A percentile compares a stretch with the other conserved stretches of the same genome.
phyloP scores from a whole-genome alignment of 2,113 vertebrate species.

The Plotosus lineatus region DNA sequence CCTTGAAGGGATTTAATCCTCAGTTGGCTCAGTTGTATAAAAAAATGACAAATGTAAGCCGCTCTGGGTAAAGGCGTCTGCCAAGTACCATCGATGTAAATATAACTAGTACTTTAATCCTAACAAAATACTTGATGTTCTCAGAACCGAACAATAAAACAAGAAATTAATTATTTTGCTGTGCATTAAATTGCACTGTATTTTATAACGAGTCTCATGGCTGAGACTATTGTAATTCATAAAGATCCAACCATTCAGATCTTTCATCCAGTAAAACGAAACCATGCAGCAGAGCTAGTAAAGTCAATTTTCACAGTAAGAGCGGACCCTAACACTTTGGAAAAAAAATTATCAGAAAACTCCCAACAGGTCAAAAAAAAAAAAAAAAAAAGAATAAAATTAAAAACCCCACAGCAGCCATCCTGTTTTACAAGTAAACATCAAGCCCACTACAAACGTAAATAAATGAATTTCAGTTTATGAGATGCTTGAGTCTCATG shows the following conservation, averaged over 20 bases:
- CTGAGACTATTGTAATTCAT: neutral
- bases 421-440: conserved; percentile 17
- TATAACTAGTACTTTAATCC: too few species aligned
- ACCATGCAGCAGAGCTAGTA: neutral
- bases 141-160: too few species aligned
- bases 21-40: too few species aligned
- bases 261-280: neutral
- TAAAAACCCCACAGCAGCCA: neutral
- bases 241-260: neutral
- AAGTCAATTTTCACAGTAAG: neutral
- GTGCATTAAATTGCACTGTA: too few species aligned
- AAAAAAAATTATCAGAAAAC: neutral
- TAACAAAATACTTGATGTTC: too few species aligned
- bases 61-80: too few species aligned
- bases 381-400: too few species aligned
- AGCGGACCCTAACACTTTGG: neutral
- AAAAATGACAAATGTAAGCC: too few species aligned
- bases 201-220: neutral
- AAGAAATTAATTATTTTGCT: too few species aligned
- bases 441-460: neutral
- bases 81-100: too few species aligned
- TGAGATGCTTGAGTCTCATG: conserved; percentile 15
- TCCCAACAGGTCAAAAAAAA: neutral
- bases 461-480: conserved; percentile 7
- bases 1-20: too few species aligned